These are phyloP conservation scores for Pseudopipra pipra DNA, from an alignment of 2,113 vertebrate genomes.

Conservation along the genomic window DNA sequence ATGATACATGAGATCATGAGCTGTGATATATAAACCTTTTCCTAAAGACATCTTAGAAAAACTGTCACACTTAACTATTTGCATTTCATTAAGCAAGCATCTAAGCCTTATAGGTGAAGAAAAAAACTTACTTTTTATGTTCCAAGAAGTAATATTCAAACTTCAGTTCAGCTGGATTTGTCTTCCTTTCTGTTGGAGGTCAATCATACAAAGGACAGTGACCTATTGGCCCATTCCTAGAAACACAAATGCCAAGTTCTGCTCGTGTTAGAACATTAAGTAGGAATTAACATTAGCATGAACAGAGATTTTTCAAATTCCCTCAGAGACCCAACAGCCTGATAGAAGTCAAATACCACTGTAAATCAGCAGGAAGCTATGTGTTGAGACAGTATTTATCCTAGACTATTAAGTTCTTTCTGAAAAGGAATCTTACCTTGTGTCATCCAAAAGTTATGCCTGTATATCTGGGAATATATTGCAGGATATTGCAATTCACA, in stretches of 20 bases:
- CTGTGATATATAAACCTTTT: not conserved
- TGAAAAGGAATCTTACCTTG: not conserved
- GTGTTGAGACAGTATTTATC: not conserved
- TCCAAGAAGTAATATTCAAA: not conserved
- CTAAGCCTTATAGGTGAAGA: not conserved
- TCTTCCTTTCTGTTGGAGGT: not conserved
- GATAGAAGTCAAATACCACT: not conserved
- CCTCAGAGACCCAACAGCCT: not conserved
- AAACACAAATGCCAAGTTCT: not conserved
- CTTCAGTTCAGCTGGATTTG: not conserved
- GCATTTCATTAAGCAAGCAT: not conserved
- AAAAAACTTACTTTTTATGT: not conserved
- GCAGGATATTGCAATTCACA: not conserved
- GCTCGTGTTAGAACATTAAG: not conserved
- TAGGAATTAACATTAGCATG: not conserved
- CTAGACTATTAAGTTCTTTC: not conserved
- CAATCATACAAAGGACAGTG: not conserved
- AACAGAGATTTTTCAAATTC: not conserved
- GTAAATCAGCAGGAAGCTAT: not conserved
- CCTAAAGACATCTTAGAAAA: not conserved
- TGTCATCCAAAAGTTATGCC: not conserved
- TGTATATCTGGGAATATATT: not conserved
- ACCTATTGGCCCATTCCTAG: not conserved
- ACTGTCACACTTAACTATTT: not conserved
- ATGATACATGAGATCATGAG: not conserved